Conservation (phyloP, 2,888 invertebrate genomes). For the Drosophila maculinotata region DNA sequence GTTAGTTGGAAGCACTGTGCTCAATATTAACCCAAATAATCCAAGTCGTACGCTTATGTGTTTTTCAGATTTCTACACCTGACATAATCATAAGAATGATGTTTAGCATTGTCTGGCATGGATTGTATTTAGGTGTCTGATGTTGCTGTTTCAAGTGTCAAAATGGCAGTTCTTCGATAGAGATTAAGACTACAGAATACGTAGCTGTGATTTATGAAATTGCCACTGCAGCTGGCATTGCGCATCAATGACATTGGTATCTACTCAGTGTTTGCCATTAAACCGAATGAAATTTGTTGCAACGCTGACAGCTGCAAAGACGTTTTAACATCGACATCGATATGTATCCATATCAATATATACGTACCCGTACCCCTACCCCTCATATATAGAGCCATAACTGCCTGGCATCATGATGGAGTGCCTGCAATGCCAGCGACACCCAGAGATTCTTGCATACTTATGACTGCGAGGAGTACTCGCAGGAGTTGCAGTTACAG, state of each 20-base stretch:
- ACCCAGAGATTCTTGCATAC: slow-evolving; percentile 34
- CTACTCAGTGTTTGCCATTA: slow-evolving; percentile 33
- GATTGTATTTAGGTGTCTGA: not conserved
- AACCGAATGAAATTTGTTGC: slow-evolving; percentile 51
- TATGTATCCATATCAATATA: slow-evolving; percentile 22
- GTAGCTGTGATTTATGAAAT: slow-evolving; percentile 69
- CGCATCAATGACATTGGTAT: slow-evolving; percentile 48
- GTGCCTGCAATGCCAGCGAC: slow-evolving; percentile 49
- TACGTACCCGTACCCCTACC: slow-evolving; percentile 6
- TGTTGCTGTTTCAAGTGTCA: slow-evolving; percentile 16
- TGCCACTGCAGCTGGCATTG: slow-evolving; percentile 42
- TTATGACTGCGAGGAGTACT: slow-evolving; percentile 22
- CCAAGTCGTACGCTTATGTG: slow-evolving; percentile 19
- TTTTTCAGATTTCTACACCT: slow-evolving; percentile 35
- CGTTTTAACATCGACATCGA: slow-evolving; percentile 49
- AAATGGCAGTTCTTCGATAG: slow-evolving; percentile 27
- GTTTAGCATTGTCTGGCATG: not conserved
- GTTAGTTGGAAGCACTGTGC: slow-evolving; percentile 27
- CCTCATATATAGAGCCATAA: slow-evolving; percentile 54
- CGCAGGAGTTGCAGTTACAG: slow-evolving; percentile 10
- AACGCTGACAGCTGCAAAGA: slow-evolving; percentile 71
- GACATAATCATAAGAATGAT: slow-evolving; percentile 56
- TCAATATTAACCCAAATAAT: slow-evolving; percentile 35
- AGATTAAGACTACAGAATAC: slow-evolving; percentile 46
- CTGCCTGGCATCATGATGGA: slow-evolving; percentile 62